phyloP scores from a whole-genome alignment of 2,888 invertebrate species.

The Antitype chi region DNA sequence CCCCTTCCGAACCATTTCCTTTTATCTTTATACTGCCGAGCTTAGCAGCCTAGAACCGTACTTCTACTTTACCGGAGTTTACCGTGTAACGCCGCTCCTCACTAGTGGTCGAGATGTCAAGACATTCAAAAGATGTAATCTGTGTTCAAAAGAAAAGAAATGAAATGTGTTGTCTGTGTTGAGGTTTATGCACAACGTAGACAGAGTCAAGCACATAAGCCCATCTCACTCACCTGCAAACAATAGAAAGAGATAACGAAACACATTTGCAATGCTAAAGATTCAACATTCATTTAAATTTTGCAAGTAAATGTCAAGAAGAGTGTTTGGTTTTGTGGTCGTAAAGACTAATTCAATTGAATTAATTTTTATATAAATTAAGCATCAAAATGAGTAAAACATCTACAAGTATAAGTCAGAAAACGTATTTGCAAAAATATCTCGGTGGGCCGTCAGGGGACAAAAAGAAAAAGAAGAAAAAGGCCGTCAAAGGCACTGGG shows the following conservation, averaged over 20 bases:
- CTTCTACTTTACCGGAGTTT: too few relatives aligned
- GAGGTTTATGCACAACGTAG: too few relatives aligned
- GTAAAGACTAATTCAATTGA: not conserved
- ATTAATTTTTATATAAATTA: not conserved
- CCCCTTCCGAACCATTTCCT: too few relatives aligned
- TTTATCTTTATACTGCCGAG: not conserved
- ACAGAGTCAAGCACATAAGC: too few relatives aligned
- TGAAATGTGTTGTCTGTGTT: too few relatives aligned
- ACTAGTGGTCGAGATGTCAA: not conserved
- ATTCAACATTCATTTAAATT: not conserved
- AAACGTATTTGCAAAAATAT: conserved; percentile 95
- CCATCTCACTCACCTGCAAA: conserved; percentile 4
- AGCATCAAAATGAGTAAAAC: conserved; percentile 70
- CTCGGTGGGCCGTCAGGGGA: conserved; percentile 91
- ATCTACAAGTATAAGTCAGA: conserved; percentile 91
- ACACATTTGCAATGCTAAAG: conserved; percentile 7
- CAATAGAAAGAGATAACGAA: conserved; percentile 27
- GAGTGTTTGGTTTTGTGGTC: conserved; percentile 13
- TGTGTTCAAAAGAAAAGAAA: too few relatives aligned
- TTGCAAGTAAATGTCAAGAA: conserved; percentile 6
- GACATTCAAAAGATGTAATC: not conserved
- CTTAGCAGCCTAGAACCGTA: conserved; percentile 14
- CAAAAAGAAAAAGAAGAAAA: conserved; percentile 92
- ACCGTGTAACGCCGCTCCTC: not conserved
- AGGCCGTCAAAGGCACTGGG: conserved; percentile 85